A percentile compares a stretch with the other conserved stretches of the same genome.
Conservation (phyloP, 1,140 invertebrate genomes). For the Mamestra configurata region DNA sequence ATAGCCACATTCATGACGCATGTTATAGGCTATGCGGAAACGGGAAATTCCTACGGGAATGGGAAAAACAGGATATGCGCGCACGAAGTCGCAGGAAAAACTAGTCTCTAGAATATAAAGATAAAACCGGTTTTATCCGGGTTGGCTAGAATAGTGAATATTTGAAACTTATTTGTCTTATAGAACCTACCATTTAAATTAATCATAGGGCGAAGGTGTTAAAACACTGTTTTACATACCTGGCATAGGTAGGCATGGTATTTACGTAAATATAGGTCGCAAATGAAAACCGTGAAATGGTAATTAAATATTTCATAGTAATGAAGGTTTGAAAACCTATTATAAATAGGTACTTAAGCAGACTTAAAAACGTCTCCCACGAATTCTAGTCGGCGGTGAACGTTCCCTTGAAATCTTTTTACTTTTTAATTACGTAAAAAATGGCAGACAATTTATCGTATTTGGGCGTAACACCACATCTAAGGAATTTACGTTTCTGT, state of each 20-base stretch:
- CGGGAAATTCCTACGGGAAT: too few species aligned
- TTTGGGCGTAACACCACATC: slow-evolving; percentile 64
- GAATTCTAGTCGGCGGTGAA: background rate
- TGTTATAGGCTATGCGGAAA: too few species aligned
- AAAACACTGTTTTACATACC: background rate
- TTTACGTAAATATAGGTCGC: slow-evolving; percentile 5
- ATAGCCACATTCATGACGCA: too few species aligned
- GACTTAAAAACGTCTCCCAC: background rate
- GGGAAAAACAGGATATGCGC: too few species aligned
- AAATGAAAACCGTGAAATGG: background rate
- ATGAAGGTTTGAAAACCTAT: background rate
- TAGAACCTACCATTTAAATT: background rate
- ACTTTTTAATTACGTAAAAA: background rate
- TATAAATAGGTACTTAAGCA: background rate
- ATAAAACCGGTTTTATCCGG: too few species aligned
- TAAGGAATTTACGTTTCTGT: slow-evolving; percentile 62
- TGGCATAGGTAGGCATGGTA: too few species aligned
- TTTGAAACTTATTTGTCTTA: too few species aligned
- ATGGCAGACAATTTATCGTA: slow-evolving; percentile 64
- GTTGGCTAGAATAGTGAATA: too few species aligned
- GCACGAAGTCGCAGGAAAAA: too few species aligned
- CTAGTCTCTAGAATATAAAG: too few species aligned
- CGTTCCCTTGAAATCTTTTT: background rate
- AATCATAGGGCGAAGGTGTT: slow-evolving; percentile 4
- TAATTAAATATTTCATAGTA: slow-evolving; percentile 9